These are phyloP conservation scores for Periplaneta americana DNA, from an alignment of 1,140 invertebrate species.

Conservation along the genomic window DNA sequence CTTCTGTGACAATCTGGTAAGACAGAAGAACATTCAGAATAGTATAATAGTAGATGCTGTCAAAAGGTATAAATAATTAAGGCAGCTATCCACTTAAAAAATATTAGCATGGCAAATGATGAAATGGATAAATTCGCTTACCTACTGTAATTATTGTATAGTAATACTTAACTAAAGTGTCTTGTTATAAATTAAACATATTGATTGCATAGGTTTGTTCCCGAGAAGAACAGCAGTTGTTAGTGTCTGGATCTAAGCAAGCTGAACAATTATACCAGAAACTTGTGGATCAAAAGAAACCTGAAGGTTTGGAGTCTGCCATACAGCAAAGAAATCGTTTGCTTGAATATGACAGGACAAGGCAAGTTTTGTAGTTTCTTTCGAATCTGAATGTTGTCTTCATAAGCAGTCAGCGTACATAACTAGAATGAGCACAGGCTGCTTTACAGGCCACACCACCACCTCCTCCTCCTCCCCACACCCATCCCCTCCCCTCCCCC, in stretches of 20 bases:
- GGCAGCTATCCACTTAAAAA: too few species aligned
- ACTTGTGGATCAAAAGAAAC: conserved; percentile 55
- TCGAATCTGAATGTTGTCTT: not conserved
- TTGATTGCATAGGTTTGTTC: conserved; percentile 57
- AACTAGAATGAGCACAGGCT: too few species aligned
- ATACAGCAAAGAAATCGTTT: conserved; percentile 75
- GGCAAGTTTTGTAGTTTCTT: conserved; percentile 42
- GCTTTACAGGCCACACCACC: too few species aligned
- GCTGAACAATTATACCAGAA: conserved; percentile 61
- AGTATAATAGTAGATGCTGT: too few species aligned
- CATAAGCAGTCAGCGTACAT: not conserved
- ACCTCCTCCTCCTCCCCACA: too few species aligned
- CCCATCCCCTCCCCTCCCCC: too few species aligned
- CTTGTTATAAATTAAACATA: not conserved
- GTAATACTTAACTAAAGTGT: too few species aligned
- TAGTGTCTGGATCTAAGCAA: conserved; percentile 60
- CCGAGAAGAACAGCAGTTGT: conserved; percentile 61
- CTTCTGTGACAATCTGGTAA: conserved; percentile 61
- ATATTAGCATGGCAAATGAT: conserved; percentile 10
- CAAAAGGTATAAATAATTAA: too few species aligned
- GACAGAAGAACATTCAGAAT: too few species aligned
- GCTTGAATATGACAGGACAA: conserved; percentile 80
- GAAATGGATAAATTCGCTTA: too few species aligned
- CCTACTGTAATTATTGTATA: too few species aligned
- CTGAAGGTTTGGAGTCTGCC: conserved; percentile 58